Evolutionary conservation across 2,888 invertebrate species (phyloP).

Genomic region (Mylabris sibirica): DNA sequence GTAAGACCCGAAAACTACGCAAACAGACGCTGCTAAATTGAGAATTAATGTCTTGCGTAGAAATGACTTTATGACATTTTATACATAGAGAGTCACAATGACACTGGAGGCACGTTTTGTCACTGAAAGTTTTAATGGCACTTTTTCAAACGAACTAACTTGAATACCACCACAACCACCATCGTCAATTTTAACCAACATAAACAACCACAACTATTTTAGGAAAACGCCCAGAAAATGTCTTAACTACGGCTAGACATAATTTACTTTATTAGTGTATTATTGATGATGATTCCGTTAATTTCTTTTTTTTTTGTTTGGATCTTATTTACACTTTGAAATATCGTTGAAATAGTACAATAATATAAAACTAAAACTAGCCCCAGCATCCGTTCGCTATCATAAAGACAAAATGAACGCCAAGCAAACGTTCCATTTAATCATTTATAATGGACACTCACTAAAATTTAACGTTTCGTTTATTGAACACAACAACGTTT

Average conservation of each 20-base stretch:
- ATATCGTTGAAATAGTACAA: background rate
- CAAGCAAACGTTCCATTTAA: constrained; percentile 20
- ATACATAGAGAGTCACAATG: constrained; percentile 28
- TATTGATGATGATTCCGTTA: background rate
- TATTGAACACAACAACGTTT: constrained; percentile 31
- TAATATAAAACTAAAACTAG: background rate
- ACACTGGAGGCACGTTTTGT: constrained; percentile 40
- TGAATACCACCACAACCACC: constrained; percentile 10
- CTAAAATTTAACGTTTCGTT: constrained; percentile 31
- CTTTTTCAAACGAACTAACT: constrained; percentile 29
- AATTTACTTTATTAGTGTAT: background rate
- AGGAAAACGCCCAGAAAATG: background rate
- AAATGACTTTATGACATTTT: constrained; percentile 50
- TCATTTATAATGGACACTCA: constrained; percentile 23
- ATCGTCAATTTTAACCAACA: background rate
- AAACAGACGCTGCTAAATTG: constrained; percentile 52
- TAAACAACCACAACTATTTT: constrained; percentile 2
- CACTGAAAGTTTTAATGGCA: constrained; percentile 45
- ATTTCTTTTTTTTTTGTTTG: no score
- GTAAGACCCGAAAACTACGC: constrained; percentile 48
- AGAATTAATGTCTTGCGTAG: constrained; percentile 53
- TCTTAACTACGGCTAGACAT: background rate
- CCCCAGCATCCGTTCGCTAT: background rate
- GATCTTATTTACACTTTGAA: background rate
- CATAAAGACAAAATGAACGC: constrained; percentile 2